Base-by-base conservation (phyloP, 1,140 invertebrate genomes). In the Tribolium madens region DNA sequence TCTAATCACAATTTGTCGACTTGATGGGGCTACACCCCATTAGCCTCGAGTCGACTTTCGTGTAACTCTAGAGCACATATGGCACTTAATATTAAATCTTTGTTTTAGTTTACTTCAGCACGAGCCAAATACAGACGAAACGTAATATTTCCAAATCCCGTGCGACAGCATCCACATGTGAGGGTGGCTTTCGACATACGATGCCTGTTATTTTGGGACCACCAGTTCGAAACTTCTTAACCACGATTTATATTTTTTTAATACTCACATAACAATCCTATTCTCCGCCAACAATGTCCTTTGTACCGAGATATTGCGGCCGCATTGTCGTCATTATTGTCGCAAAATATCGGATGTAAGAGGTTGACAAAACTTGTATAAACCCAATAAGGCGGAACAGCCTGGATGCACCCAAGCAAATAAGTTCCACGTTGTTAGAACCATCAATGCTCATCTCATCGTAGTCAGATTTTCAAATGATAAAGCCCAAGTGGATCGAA, bases 321-420 rank as follows among this genome's bases (percentile, higher is more conserved):
- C 17, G 31, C 76, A 77, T 80, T 81, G 80, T 83, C 77, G 77
- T 80, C 64, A 68, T 78, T 78, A 83, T 83, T 80, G 82, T 83
- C 79, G 79, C 81, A 81, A 83, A 82, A 83, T 83, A 83, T 83
- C 79, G 78, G 81, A 80, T 83, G 52, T 73, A 26, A 64, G 57
- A 64, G 50, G 74, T 50, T 68, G 70, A 79, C 74, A 75, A 78
- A 73, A 76, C 60, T 77, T 50, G 71, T 72, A 79, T 70, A 57
- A 81, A 76, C 75, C 76, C 79, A 76, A 78, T 76, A 77, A 79
- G 75, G 77, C 79, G 79, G 77, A 76, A 53, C 75, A 14, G 74
- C 33, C 52, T 53, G 73, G 42, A 76, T 70, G 42, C 72, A 74
- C 17, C 73, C 33, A 73, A 76, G 69, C 74, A 50, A 75, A 78